Evolutionary conservation across 2,888 invertebrate species (phyloP).

Genomic region (Cosmopolites sordidus): DNA sequence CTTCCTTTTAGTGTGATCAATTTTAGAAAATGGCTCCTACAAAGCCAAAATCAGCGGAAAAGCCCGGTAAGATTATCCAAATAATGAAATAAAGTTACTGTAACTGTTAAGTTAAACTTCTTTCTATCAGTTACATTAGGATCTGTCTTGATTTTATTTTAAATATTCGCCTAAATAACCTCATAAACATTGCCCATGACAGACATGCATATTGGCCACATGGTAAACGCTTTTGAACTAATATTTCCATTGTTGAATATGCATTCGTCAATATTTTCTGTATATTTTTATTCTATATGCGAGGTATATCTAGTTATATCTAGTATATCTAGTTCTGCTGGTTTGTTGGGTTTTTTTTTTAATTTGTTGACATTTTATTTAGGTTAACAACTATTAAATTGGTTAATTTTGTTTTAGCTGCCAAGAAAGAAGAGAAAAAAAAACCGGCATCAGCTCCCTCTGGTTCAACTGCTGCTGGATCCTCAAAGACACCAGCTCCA

Average conservation of each 20-base stretch:
- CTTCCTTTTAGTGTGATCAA: constrained; percentile 27
- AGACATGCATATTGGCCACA: constrained; percentile 13
- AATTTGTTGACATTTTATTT: neutral
- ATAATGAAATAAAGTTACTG: neutral
- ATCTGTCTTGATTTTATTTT: neutral
- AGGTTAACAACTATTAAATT: neutral
- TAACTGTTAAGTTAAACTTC: no score
- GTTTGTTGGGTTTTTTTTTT: neutral
- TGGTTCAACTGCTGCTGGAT: constrained; percentile 44
- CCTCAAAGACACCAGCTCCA: constrained; percentile 41
- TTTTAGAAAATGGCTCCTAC: constrained; percentile 75
- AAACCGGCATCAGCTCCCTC: constrained; percentile 48
- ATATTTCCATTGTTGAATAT: no score
- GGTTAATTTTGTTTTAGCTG: constrained; percentile 31
- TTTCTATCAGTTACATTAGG: neutral
- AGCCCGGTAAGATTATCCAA: constrained; percentile 64
- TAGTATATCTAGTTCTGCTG: neutral
- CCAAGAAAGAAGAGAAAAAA: constrained; percentile 55
- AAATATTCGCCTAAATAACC: neutral
- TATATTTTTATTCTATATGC: neutral
- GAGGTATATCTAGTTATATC: neutral
- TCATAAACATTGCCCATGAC: constrained; percentile 8
- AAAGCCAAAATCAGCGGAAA: constrained; percentile 75
- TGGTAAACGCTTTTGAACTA: constrained; percentile 9
- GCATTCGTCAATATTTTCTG: neutral